Evolutionary conservation across 2,113 vertebrate species (phyloP).

Genomic region (Bujurquina vittata): DNA sequence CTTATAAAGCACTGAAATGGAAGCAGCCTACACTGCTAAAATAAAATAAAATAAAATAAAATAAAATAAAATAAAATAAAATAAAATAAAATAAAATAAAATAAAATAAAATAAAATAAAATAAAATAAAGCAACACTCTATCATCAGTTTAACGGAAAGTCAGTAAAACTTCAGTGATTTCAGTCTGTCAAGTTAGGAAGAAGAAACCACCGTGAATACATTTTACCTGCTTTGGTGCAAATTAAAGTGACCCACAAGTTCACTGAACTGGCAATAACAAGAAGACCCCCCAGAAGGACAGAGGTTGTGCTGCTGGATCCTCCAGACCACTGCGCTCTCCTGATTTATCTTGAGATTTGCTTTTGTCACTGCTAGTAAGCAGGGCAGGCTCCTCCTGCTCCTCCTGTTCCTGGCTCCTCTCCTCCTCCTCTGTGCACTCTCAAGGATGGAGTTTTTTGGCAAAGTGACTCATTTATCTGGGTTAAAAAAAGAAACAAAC

Average conservation of each 20-base stretch:
- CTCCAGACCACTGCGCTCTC: too few relatives aligned
- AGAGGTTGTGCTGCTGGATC: neutral
- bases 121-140: neutral
- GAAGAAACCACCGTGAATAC: neutral
- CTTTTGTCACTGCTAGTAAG: too few relatives aligned
- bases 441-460: too few relatives aligned
- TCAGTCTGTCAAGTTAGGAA: neutral
- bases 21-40: neutral
- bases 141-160: neutral
- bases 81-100: neutral
- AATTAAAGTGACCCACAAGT: neutral
- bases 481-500: too few relatives aligned
- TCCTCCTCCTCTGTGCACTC: too few relatives aligned
- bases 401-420: too few relatives aligned
- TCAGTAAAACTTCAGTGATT: neutral
- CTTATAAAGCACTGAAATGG: neutral
- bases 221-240: neutral
- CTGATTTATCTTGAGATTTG: too few relatives aligned
- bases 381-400: too few relatives aligned
- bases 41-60: too few relatives aligned
- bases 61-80: neutral
- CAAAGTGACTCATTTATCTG: too few relatives aligned
- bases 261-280: neutral
- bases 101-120: neutral
- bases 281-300: neutral